Percentiles rank a stretch among this genome's conserved stretches.
These are phyloP conservation scores for Crocuta crocuta DNA, from an alignment of 2,113 vertebrate species.

Conservation along the genomic window DNA sequence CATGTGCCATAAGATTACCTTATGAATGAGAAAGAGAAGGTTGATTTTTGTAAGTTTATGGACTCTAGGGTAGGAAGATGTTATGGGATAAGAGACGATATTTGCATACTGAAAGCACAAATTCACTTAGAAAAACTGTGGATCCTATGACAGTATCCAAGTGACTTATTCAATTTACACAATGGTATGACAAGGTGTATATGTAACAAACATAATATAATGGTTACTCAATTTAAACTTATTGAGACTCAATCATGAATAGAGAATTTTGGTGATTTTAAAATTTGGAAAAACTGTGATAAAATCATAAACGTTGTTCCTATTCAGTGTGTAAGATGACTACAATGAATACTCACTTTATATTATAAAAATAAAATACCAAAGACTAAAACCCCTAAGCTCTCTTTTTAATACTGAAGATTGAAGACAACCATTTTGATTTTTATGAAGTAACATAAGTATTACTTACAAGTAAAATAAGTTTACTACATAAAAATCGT, in stretches of 20 bases:
- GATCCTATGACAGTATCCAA: not conserved
- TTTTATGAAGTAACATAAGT: slow-evolving; percentile 15
- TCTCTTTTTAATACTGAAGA: slow-evolving; percentile 44
- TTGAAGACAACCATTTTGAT: slow-evolving; percentile 46
- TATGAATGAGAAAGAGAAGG: not conserved
- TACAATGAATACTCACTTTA: not conserved
- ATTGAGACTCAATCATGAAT: not conserved
- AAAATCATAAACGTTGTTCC: not conserved
- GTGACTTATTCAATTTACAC: not conserved
- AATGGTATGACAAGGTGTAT: not conserved
- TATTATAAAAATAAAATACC: slow-evolving; percentile 40
- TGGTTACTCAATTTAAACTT: slow-evolving; percentile 36
- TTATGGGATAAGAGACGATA: not conserved
- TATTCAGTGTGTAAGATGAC: not conserved
- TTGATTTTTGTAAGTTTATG: slow-evolving; percentile 43
- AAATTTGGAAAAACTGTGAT: slow-evolving; percentile 27
- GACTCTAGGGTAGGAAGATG: not conserved
- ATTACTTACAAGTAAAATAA: slow-evolving; percentile 56
- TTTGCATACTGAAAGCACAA: not conserved
- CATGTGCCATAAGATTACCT: not conserved
- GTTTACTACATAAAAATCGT: slow-evolving; percentile 21
- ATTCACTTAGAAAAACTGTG: slow-evolving; percentile 19
- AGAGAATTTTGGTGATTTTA: slow-evolving; percentile 51
- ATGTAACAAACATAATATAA: slow-evolving; percentile 49
- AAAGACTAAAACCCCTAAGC: not conserved